phyloP scores from a whole-genome alignment of 2,113 vertebrate genomes.

The Anoura caudifer region DNA sequence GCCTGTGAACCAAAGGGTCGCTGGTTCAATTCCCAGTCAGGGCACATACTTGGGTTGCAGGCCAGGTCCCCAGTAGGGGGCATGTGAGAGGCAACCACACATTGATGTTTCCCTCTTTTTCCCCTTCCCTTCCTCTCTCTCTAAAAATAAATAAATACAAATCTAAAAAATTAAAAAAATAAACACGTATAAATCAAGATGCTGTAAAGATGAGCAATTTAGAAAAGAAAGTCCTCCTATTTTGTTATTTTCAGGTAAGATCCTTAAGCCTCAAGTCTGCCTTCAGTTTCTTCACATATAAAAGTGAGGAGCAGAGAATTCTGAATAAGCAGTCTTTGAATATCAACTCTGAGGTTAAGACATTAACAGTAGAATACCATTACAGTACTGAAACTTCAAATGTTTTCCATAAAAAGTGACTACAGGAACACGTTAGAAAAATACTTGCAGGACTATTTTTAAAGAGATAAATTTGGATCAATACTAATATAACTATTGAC shows the following conservation, averaged over 20 bases:
- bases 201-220: background rate
- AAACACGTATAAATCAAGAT: background rate
- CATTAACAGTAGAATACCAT: background rate
- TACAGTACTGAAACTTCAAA: background rate
- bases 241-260: background rate
- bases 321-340: background rate
- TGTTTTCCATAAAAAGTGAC: background rate
- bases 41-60: too few relatives aligned
- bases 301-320: background rate
- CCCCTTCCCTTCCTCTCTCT: too few relatives aligned
- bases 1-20: too few relatives aligned
- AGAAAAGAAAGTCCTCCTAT: background rate
- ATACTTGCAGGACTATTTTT: background rate
- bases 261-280: background rate
- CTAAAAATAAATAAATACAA: too few relatives aligned
- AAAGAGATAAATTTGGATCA: background rate
- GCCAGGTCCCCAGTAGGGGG: too few relatives aligned
- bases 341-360: background rate
- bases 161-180: too few relatives aligned
- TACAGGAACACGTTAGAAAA: background rate
- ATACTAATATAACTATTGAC: background rate
- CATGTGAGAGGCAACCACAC: too few relatives aligned
- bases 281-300: background rate
- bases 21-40: too few relatives aligned
- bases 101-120: too few relatives aligned